Evolutionary conservation across 2,113 vertebrate genomes (phyloP), one percentile per base, ranked within the genome.

Genomic region (Myiozetetes cayanensis): DNA sequence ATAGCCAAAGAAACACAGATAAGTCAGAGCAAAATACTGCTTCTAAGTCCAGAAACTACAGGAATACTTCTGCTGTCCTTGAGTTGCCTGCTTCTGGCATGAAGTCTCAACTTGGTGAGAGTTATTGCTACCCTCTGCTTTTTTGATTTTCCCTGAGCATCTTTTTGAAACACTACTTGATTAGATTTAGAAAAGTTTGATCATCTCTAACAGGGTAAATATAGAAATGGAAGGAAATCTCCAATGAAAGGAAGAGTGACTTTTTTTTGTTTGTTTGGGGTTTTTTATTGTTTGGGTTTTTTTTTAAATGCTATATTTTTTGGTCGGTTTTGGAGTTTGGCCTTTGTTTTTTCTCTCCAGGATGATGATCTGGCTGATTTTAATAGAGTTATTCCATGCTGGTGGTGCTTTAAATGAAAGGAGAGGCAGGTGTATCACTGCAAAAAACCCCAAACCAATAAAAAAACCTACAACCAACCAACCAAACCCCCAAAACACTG

Each of bases 241-340:
- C 24, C 14, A n/a, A 22, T 50, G 3, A 58, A 44, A 71, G 19
- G 2, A 76, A 14, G 6, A 44, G 0, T 62, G 31, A 11, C 8
- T 62, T 30, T 31, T 59, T 47, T n/a, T 63, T 74, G 47, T 14
- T 67, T 6, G 2, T 23, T 39, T 18, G 1, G 17, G 2, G 8
- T 53, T 50, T 18, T 50, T 25, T 4, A 11, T 35, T 28, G 14
- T 6, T 39, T 46, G 15, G 8, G 3, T 0, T 0, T 39, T n/a
- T 31, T 56, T 76, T 43, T 19, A 6, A 46, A 21, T 37, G 5
- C 25, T 68, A 41, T 5, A 41, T 15, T 47, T 61, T 68, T 75
- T 47, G 0, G 4, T 67, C 59, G 12, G 39, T 87, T 27, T 23
- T 13, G 17, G 21, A 52, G 5, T 49, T 43, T 61, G 33, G 23